Conservation (phyloP, 2,888 invertebrate genomes). For the Caenorhabditis angaria region DNA sequence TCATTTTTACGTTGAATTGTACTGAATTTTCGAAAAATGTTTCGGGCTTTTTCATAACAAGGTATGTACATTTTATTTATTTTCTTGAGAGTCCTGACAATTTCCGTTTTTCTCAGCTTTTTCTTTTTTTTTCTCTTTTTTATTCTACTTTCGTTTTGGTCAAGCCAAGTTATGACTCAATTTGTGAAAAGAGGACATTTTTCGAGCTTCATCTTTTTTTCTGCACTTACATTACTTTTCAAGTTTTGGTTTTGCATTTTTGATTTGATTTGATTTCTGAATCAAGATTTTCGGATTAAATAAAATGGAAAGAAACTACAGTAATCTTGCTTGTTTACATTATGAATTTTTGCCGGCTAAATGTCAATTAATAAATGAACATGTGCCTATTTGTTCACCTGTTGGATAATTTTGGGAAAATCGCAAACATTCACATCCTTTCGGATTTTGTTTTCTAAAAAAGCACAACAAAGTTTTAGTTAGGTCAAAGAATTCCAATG, state of each 20-base stretch:
- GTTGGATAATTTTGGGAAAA: neutral
- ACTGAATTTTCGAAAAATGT: neutral
- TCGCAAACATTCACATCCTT: no score
- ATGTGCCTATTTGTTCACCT: neutral
- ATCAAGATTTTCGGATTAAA: no score
- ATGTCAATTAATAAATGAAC: neutral
- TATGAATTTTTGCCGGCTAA: neutral
- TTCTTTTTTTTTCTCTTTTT: neutral
- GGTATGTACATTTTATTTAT: neutral
- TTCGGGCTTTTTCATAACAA: neutral
- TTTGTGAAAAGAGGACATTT: neutral
- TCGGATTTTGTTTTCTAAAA: no score
- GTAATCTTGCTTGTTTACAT: no score
- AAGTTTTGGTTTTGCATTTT: neutral
- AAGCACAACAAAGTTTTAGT: no score
- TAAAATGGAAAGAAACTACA: no score
- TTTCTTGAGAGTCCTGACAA: neutral
- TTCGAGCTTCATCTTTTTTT: neutral
- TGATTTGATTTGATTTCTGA: neutral
- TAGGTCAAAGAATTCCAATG: no score
- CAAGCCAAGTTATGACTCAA: slow-evolving; percentile 1
- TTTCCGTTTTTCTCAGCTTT: neutral
- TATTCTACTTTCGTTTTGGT: neutral
- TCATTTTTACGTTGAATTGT: neutral
- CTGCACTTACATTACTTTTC: neutral